Percentiles rank a stretch among this genome's conserved stretches.
phyloP scores from a whole-genome alignment of 2,797 vertebrate genomes.

The Thunnus albacares region DNA sequence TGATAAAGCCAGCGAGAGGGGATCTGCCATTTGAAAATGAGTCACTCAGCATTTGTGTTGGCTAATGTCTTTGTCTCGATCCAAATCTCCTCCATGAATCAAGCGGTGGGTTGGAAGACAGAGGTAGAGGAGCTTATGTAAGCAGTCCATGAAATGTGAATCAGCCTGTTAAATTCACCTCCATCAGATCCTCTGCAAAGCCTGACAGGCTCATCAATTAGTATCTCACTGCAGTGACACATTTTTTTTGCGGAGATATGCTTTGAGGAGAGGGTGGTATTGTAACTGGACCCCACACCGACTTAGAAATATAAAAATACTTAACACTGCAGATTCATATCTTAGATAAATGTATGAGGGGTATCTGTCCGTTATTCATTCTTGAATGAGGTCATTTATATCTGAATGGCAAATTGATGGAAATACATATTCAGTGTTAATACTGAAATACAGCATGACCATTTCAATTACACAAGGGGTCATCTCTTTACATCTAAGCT shows the following conservation, averaged over 20 bases:
- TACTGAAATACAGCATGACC: slow-evolving; percentile 26
- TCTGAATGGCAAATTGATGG: slow-evolving; percentile 42
- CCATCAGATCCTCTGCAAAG: slow-evolving; percentile 60
- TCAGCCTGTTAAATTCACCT: slow-evolving; percentile 72
- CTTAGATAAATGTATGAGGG: slow-evolving; percentile 15
- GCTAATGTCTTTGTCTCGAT: slow-evolving; percentile 77
- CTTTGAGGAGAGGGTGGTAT: neutral
- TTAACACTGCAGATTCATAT: slow-evolving; percentile 15
- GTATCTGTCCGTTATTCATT: slow-evolving; percentile 13
- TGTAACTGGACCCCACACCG: slow-evolving; percentile 16
- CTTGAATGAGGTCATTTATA: slow-evolving; percentile 26
- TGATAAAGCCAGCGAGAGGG: slow-evolving; percentile 50
- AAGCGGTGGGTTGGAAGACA: slow-evolving; percentile 68
- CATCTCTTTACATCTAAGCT: slow-evolving; percentile 19
- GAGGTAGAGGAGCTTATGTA: slow-evolving; percentile 76
- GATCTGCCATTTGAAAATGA: slow-evolving; percentile 76
- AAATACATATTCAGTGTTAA: slow-evolving; percentile 30
- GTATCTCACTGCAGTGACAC: slow-evolving; percentile 36
- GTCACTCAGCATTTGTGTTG: slow-evolving; percentile 76
- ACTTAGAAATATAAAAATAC: slow-evolving; percentile 42
- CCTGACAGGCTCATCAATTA: slow-evolving; percentile 57
- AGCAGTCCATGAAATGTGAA: slow-evolving; percentile 76
- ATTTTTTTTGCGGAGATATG: slow-evolving; percentile 12
- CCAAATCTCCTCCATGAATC: slow-evolving; percentile 76
- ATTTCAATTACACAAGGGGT: slow-evolving; percentile 34